These are phyloP conservation scores for Mesembrinibis cayennensis DNA, from an alignment of 2,113 vertebrate species.

Conservation along the genomic window DNA sequence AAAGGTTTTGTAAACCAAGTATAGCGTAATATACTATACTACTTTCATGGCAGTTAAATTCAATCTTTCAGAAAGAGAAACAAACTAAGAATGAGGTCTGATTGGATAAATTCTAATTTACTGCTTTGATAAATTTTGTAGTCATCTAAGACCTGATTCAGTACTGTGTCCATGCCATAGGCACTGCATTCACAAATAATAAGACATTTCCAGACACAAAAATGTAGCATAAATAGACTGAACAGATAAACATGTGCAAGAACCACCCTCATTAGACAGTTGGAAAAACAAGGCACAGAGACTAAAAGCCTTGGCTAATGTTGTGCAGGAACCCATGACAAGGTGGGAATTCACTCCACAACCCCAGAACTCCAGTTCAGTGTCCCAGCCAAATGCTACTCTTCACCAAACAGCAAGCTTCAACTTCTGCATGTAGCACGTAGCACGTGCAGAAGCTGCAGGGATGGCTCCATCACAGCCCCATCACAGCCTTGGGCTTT, in stretches of 20 bases:
- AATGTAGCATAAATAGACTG: not conserved
- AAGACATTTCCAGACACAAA: not conserved
- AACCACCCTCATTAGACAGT: not conserved
- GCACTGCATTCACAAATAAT: not conserved
- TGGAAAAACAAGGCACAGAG: not conserved
- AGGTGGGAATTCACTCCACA: not conserved
- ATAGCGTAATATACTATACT: not conserved
- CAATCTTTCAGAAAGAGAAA: not conserved
- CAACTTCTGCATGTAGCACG: not conserved
- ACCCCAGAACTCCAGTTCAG: not conserved
- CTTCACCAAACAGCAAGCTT: not conserved
- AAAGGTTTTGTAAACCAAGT: not conserved
- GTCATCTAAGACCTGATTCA: not conserved
- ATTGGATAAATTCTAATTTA: not conserved
- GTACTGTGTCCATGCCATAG: not conserved
- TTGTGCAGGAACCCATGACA: not conserved
- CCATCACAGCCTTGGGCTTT: not conserved
- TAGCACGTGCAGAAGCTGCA: not conserved
- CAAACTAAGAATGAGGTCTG: not conserved
- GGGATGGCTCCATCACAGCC: not conserved
- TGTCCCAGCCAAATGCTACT: not conserved
- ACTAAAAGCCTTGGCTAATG: not conserved
- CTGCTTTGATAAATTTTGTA: not conserved
- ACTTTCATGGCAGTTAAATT: not conserved
- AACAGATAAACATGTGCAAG: not conserved